A percentile compares a stretch with the other conserved stretches of the same genome.
Evolutionary conservation across 2,113 vertebrate genomes (phyloP).

Genomic region (Amphiprion ocellaris): DNA sequence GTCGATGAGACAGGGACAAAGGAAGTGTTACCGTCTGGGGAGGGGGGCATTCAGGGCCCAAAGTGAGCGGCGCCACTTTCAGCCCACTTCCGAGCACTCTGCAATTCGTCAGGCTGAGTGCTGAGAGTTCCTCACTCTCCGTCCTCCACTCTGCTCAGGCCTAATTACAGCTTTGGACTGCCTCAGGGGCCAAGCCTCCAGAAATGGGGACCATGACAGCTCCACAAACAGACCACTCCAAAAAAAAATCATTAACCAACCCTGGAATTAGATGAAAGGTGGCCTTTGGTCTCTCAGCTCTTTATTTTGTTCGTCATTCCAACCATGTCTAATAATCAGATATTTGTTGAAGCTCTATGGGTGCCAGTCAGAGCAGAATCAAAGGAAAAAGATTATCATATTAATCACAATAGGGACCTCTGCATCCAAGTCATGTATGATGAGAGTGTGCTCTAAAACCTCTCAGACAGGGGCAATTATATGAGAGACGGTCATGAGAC

Average conservation of each 20-base stretch:
- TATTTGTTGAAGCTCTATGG: constrained; percentile 38
- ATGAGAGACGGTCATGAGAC: constrained; percentile 57
- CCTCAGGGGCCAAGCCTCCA: constrained; percentile 65
- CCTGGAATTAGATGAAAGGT: constrained; percentile 72
- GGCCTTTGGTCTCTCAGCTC: constrained; percentile 49
- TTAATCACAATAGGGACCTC: constrained; percentile 57
- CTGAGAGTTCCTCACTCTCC: constrained; percentile 63
- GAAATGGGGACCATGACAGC: constrained; percentile 66
- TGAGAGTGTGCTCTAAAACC: constrained; percentile 34
- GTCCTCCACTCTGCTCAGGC: constrained; percentile 62
- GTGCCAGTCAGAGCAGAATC: constrained; percentile 52
- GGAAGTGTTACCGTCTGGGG: constrained; percentile 42
- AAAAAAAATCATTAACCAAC: constrained; percentile 63
- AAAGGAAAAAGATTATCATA: constrained; percentile 62
- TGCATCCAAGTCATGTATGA: constrained; percentile 44
- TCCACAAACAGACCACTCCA: constrained; percentile 57
- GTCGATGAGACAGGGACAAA: constrained; percentile 34
- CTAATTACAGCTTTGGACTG: constrained; percentile 74
- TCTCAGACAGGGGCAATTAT: constrained; percentile 58
- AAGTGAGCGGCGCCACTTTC: constrained; percentile 68
- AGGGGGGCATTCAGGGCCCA: constrained; percentile 35
- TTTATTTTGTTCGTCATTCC: constrained; percentile 48
- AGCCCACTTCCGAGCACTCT: constrained; percentile 67
- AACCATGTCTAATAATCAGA: constrained; percentile 62
- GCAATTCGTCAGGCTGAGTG: constrained; percentile 71